These are phyloP conservation scores for Tyto alba DNA, from an alignment of 2,113 vertebrate genomes.

Conservation along the genomic window DNA sequence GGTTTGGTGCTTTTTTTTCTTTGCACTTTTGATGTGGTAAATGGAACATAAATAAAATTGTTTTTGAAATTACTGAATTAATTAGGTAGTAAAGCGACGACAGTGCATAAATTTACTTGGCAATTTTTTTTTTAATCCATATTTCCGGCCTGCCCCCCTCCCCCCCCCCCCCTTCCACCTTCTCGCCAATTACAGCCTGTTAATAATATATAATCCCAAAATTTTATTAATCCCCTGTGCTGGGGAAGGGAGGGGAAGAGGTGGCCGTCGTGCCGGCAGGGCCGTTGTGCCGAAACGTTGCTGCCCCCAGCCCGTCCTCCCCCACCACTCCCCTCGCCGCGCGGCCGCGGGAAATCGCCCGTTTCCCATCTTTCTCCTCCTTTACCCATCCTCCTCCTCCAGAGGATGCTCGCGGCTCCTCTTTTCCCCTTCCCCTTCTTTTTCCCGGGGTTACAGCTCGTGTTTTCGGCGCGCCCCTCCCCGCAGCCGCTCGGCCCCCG, in stretches of 20 bases:
- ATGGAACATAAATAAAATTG: constrained; percentile 82
- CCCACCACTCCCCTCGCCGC: background rate
- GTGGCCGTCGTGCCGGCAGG: background rate
- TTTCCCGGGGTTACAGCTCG: background rate
- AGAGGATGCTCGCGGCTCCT: background rate
- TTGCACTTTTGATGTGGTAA: constrained; percentile 77
- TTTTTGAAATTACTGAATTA: constrained; percentile 81
- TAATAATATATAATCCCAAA: background rate
- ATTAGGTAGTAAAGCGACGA: constrained; percentile 74
- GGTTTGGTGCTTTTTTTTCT: constrained; percentile 35
- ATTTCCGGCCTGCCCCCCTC: too few species aligned
- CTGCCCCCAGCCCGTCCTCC: background rate
- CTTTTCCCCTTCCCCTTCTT: background rate
- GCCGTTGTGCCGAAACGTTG: background rate
- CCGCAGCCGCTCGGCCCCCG: background rate
- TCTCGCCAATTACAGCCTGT: background rate
- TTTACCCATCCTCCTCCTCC: background rate
- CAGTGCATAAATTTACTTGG: constrained; percentile 65
- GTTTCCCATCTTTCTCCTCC: background rate
- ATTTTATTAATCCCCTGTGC: background rate
- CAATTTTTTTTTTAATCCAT: constrained; percentile 34
- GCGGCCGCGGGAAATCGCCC: fast-evolving
- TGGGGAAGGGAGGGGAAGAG: background rate
- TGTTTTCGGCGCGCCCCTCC: background rate
- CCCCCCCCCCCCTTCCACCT: background rate